These are phyloP conservation scores for Rhabdornis inornatus DNA, from an alignment of 2,113 vertebrate species.

Conservation along the genomic window DNA sequence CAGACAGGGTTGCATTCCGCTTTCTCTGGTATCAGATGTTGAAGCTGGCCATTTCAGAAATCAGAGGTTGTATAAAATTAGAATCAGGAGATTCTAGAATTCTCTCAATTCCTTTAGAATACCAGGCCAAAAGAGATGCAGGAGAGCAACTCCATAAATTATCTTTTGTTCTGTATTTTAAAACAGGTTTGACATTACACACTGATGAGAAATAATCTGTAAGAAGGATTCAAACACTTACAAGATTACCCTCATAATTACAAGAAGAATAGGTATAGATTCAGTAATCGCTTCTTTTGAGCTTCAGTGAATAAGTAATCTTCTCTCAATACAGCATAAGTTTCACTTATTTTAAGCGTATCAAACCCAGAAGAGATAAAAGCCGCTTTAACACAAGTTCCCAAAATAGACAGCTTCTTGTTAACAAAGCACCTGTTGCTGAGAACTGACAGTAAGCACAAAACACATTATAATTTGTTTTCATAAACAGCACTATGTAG, in stretches of 20 bases:
- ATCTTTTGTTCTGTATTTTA: background rate
- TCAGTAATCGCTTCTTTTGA: constrained; percentile 46
- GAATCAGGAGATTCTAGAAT: background rate
- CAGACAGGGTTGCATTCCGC: background rate
- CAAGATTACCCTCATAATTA: constrained; percentile 33
- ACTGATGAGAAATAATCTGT: background rate
- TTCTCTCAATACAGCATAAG: constrained; percentile 37
- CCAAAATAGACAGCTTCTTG: constrained; percentile 59
- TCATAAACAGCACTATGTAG: constrained; percentile 46
- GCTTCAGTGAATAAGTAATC: constrained; percentile 44
- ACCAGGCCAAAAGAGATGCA: background rate
- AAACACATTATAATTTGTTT: constrained; percentile 59
- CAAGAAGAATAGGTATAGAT: background rate
- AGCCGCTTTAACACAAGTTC: constrained; percentile 23
- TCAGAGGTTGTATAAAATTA: background rate
- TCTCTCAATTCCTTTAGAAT: background rate
- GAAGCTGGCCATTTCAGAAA: background rate
- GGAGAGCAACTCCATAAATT: background rate
- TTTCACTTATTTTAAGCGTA: constrained; percentile 63
- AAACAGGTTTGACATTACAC: background rate
- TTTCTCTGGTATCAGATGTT: background rate
- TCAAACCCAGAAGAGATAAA: constrained; percentile 57
- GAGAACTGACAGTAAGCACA: constrained; percentile 55
- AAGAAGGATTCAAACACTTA: constrained; percentile 2
- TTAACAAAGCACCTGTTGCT: constrained; percentile 63